These are phyloP conservation scores for Nylanderia fulva DNA, from an alignment of 1,140 invertebrate genomes.

Conservation along the genomic window DNA sequence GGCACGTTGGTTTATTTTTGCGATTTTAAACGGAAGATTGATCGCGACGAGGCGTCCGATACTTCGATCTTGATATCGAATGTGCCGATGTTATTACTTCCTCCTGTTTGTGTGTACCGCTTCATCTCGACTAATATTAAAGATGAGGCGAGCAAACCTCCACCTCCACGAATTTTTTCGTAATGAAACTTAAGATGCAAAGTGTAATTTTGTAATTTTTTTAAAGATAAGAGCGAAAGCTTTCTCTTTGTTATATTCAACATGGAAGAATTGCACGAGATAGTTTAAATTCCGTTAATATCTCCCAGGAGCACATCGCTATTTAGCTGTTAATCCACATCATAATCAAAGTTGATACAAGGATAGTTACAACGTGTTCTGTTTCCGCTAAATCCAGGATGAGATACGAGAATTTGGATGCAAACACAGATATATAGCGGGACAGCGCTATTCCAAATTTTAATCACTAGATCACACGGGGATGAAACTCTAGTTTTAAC, in stretches of 20 bases:
- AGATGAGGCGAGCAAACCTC: conserved; percentile 1
- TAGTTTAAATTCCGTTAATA: conserved; percentile 38
- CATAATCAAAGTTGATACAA: conserved; percentile 55
- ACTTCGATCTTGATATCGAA: conserved; percentile 75
- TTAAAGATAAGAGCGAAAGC: background rate
- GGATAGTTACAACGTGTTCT: conserved; percentile 30
- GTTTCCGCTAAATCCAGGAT: conserved; percentile 3
- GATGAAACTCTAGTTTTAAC: conserved; percentile 65
- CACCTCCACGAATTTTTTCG: background rate
- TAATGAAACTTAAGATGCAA: conserved; percentile 38
- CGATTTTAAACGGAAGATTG: conserved; percentile 76
- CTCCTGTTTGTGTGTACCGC: background rate
- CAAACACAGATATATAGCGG: background rate
- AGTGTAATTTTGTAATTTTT: conserved; percentile 17
- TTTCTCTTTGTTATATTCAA: conserved; percentile 2
- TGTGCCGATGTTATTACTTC: conserved; percentile 51
- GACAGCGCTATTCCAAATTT: conserved; percentile 46
- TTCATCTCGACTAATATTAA: conserved; percentile 6
- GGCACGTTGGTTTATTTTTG: conserved; percentile 73
- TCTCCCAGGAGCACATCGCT: conserved; percentile 13
- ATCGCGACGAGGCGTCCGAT: conserved; percentile 68
- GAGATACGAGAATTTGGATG: conserved; percentile 26
- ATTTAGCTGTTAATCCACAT: conserved; percentile 37
- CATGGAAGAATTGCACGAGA: conserved; percentile 21
- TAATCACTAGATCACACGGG: conserved; percentile 63